Evolutionary conservation across 2,113 vertebrate genomes (phyloP).

Genomic region (Ageneiosus marmoratus): DNA sequence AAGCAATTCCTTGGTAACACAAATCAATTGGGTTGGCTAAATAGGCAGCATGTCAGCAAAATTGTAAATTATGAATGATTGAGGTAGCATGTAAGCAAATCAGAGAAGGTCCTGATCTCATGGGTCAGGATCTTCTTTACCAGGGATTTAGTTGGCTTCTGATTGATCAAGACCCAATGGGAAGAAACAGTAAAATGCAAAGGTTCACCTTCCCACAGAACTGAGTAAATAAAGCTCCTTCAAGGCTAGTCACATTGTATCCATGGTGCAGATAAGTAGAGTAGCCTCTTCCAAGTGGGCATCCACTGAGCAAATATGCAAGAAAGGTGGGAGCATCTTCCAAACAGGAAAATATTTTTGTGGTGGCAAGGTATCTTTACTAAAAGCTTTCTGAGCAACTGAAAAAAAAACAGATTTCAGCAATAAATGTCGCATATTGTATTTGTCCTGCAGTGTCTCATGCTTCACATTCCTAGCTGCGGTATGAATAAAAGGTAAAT

Average conservation of each 20-base stretch:
- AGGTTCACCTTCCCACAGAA: background rate
- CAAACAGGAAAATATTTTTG: background rate
- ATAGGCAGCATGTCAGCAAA: background rate
- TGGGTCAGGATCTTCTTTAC: background rate
- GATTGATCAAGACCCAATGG: background rate
- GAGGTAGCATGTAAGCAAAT: background rate
- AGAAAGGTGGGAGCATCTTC: background rate
- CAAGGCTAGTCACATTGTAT: background rate
- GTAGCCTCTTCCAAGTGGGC: background rate
- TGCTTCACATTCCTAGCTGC: background rate
- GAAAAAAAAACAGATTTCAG: background rate
- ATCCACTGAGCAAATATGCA: background rate
- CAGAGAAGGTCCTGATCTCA: background rate
- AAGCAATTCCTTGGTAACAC: background rate
- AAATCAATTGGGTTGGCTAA: background rate
- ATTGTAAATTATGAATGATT: background rate
- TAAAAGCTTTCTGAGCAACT: background rate
- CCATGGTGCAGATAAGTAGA: background rate
- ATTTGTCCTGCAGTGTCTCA: background rate
- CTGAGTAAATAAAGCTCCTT: background rate
- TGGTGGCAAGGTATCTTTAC: background rate
- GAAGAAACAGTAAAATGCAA: background rate
- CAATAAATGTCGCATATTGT: background rate
- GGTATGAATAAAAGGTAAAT: background rate
- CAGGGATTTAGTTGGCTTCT: background rate